These are phyloP conservation scores for Athene cunicularia DNA, from an alignment of 2,113 vertebrate genomes.

Conservation along the genomic window DNA sequence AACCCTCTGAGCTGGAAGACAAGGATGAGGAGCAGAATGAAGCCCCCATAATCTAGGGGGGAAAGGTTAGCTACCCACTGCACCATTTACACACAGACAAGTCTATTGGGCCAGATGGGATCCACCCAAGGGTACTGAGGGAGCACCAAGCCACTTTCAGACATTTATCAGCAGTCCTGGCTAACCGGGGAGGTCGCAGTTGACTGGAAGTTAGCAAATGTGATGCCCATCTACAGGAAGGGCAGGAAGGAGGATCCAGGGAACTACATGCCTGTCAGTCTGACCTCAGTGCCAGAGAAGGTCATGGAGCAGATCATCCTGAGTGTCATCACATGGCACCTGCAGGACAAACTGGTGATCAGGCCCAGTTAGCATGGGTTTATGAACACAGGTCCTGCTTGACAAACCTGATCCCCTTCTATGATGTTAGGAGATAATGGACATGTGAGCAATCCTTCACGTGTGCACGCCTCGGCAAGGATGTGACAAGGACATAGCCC, in stretches of 20 bases:
- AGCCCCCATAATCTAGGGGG: not conserved
- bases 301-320: not conserved
- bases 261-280: not conserved
- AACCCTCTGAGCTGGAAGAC: not conserved
- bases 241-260: not conserved
- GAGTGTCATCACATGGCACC: not conserved
- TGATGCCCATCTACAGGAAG: not conserved
- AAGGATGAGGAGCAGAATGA: not conserved
- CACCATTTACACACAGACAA: not conserved
- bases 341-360: not conserved
- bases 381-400: not conserved
- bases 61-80: not conserved
- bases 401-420: not conserved
- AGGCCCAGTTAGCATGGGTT: not conserved
- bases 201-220: no score
- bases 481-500: no score
- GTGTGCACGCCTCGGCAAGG: no score
- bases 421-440: no score
- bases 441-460: no score
- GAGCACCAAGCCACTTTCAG: not conserved
- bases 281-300: not conserved
- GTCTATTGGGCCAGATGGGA: not conserved
- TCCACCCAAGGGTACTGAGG: not conserved
- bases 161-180: not conserved
- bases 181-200: not conserved